Base-by-base conservation (phyloP, 2,888 invertebrate genomes). In the Tetragnatha montana region DNA sequence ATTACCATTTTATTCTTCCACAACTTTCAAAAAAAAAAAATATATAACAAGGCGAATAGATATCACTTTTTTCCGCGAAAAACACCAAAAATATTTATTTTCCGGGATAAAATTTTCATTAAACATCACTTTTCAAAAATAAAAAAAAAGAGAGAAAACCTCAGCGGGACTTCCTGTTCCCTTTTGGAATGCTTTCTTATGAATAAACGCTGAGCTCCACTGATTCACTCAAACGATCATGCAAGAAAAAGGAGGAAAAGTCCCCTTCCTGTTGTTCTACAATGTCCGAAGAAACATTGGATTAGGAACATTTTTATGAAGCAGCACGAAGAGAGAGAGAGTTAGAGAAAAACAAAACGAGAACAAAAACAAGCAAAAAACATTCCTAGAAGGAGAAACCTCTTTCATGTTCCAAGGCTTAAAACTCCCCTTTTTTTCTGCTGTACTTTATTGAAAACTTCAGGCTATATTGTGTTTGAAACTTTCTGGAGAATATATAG, bases 221-320 rank as follows among this genome's bases (percentile, higher is more conserved):
- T 35, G 49, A 50, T 76, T 76, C 76, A 19, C 19, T 21, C 12
- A 82, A 60, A 50, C 50, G 73, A 51, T 6, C 73, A 51, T 35
- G 51, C 51, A 35, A n/a, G 22, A 49, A 51, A 17, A 22, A 51
- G 60, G 17, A 60, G 35, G 51, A 8, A 21, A 60, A 82, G 71
- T 60, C 49, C 49, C 49, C 51, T 75, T n/a, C 19, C 60, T 82
- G 81, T 71, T 81, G 82, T 74, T 73, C 82, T 22, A 82, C 82
- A 60, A 82, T 82, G 73, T 74, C 82, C 82, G 47, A 51, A n/a
- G 82, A 82, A 81, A 82, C 82, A 82, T 82, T 74, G 82, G 82
- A 82, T 82, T 82, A 82, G 49, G 50, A 82, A 35, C 51, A 82
- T 82, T 82, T 82, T 82, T 82, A 71, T 73, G 73, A 82, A 81